Percentiles rank a stretch among this genome's conserved stretches.
phyloP scores from a whole-genome alignment of 2,888 invertebrate genomes.

The Troides helena region DNA sequence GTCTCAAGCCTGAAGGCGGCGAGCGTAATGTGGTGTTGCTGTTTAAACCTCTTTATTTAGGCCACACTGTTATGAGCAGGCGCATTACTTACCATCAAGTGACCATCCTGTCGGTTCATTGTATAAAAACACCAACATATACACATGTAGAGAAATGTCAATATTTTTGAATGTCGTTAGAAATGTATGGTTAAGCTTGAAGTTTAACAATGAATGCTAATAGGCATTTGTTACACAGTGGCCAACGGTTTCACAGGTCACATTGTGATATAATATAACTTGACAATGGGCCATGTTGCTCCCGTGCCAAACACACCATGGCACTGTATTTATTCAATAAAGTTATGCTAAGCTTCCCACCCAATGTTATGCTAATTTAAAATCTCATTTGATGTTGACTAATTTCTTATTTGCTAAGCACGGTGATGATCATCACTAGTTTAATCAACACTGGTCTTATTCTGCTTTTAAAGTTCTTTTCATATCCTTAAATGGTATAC shows the following conservation, averaged over 20 bases:
- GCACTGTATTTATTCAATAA: conserved; percentile 6
- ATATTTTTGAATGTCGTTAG: not conserved
- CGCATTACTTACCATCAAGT: no score
- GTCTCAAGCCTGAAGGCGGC: no score
- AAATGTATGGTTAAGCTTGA: conserved; percentile 1
- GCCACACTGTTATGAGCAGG: no score
- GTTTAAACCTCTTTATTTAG: no score
- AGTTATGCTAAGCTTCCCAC: not conserved
- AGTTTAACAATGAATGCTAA: conserved; percentile 29
- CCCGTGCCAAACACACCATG: conserved; percentile 22
- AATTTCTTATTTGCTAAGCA: no score
- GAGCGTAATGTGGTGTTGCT: no score
- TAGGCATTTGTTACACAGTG: conserved; percentile 30
- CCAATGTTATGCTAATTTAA: conserved; percentile 9
- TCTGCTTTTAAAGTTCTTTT: no score
- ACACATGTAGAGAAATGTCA: not conserved
- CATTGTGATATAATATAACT: conserved; percentile 34
- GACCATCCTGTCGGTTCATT: not conserved
- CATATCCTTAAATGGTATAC: no score
- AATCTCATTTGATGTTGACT: not conserved
- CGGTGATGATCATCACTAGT: no score
- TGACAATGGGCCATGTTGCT: conserved; percentile 34
- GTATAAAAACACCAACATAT: not conserved
- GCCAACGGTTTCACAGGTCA: conserved; percentile 25
- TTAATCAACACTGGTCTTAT: no score